phyloP scores from a whole-genome alignment of 2,797 vertebrate species.

The Scyliorhinus canicula region DNA sequence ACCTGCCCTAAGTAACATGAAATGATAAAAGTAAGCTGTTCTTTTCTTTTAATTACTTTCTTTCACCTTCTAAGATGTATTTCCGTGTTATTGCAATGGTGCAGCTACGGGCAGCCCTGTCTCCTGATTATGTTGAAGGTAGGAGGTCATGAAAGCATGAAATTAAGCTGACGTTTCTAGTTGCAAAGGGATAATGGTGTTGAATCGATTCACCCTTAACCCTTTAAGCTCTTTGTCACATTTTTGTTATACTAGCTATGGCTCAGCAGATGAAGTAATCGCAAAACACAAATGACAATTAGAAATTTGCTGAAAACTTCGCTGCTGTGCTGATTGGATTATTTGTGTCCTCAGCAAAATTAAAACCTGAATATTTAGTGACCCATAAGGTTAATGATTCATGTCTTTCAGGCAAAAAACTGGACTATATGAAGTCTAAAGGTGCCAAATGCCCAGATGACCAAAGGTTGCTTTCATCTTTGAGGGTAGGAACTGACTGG shows the following conservation, averaged over 20 bases:
- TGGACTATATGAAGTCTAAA: too few relatives aligned
- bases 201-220: neutral
- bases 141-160: conserved; percentile 6
- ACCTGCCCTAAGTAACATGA: neutral
- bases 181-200: neutral
- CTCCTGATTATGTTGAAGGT: neutral
- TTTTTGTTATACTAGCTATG: neutral
- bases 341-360: neutral
- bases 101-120: neutral
- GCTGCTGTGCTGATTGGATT: neutral
- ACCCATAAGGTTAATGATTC: neutral
- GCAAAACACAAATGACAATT: neutral
- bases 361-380: neutral
- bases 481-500: too few relatives aligned
- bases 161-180: conserved; percentile 20
- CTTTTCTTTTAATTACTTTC: neutral
- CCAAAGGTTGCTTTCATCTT: too few relatives aligned
- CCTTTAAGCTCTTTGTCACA: neutral
- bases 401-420: neutral
- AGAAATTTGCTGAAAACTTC: neutral
- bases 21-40: neutral
- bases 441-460: too few relatives aligned
- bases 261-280: neutral
- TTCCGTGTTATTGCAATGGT: neutral
- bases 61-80: neutral